These are phyloP conservation scores for Pseudeuparius sepicola DNA, from an alignment of 2,888 invertebrate species.

Conservation along the genomic window DNA sequence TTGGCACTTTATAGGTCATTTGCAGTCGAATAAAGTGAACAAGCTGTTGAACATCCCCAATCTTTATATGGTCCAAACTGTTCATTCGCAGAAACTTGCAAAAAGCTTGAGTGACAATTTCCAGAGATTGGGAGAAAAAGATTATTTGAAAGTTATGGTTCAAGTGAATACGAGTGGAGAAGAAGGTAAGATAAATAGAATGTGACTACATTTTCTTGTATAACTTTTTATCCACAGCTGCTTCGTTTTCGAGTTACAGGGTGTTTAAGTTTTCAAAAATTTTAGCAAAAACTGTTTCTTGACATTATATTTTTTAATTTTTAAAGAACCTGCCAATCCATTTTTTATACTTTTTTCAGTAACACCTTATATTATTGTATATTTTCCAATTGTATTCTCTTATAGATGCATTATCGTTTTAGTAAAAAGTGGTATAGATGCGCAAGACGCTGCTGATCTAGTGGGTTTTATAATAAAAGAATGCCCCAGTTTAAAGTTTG, in stretches of 20 bases:
- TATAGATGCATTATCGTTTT: conserved; percentile 1
- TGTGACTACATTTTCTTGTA: too few species aligned
- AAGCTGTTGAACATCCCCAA: conserved; percentile 67
- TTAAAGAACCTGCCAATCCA: too few species aligned
- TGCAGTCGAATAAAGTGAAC: conserved; percentile 89
- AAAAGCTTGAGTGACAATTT: conserved; percentile 66
- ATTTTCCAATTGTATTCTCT: too few species aligned
- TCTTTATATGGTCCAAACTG: conserved; percentile 78
- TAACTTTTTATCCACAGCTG: too few species aligned
- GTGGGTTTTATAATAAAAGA: conserved; percentile 64
- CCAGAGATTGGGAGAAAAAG: conserved; percentile 48
- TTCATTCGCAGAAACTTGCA: conserved; percentile 79
- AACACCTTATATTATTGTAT: too few species aligned
- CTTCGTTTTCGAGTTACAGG: too few species aligned
- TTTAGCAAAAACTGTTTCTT: too few species aligned
- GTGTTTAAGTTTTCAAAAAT: too few species aligned
- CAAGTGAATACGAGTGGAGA: conserved; percentile 92
- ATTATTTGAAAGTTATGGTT: conserved; percentile 71
- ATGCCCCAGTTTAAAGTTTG: conserved; percentile 66
- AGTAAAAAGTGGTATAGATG: conserved; percentile 81
- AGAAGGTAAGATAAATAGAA: too few species aligned
- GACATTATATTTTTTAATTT: too few species aligned
- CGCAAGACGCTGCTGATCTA: conserved; percentile 52
- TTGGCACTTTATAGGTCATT: conserved; percentile 97
- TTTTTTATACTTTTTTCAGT: too few species aligned